phyloP scores from a whole-genome alignment of 2,113 vertebrate genomes.

The Caracal caracal region DNA sequence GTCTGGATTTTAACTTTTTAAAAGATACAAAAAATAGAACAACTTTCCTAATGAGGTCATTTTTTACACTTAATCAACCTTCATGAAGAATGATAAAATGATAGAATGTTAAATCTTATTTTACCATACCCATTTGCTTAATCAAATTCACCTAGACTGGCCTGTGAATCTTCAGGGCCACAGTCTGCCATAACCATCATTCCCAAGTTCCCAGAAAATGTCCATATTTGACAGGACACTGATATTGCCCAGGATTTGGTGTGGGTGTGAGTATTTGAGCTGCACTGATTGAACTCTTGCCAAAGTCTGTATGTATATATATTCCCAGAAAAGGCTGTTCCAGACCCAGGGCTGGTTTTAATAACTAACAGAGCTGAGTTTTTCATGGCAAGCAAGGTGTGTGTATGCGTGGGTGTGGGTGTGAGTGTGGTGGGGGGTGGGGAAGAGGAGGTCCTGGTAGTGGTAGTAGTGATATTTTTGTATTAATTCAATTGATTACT shows the following conservation, averaged over 20 bases:
- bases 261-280: slow-evolving; percentile 64
- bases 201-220: slow-evolving; percentile 67
- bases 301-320: slow-evolving; percentile 70
- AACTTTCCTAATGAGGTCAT: slow-evolving; percentile 42
- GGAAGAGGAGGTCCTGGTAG: neutral
- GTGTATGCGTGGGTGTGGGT: neutral
- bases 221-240: slow-evolving; percentile 63
- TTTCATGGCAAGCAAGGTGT: neutral
- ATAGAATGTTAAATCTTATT: slow-evolving; percentile 44
- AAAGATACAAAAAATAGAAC: slow-evolving; percentile 16
- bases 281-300: slow-evolving; percentile 68
- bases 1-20: slow-evolving; percentile 40
- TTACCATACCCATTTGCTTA: neutral
- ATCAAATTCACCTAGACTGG: slow-evolving; percentile 49
- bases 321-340: slow-evolving; percentile 70
- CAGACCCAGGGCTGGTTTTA: slow-evolving; percentile 66
- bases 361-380: slow-evolving; percentile 62
- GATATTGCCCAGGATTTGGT: slow-evolving; percentile 62
- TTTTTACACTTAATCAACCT: slow-evolving; percentile 57
- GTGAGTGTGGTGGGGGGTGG: neutral
- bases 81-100: slow-evolving; percentile 41
- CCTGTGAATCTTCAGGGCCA: slow-evolving; percentile 43
- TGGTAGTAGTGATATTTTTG: neutral
- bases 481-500: slow-evolving; percentile 51
- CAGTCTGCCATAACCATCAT: slow-evolving; percentile 10